Evolutionary conservation across 2,888 invertebrate genomes (phyloP).

Genomic region (Lycia hirtaria): DNA sequence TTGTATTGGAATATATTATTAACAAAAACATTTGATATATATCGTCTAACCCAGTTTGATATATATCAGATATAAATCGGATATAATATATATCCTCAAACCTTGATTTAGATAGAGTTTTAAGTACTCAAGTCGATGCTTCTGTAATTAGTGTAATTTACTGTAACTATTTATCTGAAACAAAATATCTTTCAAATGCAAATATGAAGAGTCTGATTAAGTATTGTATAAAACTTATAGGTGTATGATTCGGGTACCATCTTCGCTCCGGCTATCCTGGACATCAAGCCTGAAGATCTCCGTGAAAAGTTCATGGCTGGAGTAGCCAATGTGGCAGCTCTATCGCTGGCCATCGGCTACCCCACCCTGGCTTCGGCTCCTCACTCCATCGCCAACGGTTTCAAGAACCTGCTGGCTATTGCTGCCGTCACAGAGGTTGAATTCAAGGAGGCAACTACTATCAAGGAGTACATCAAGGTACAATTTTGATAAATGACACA

Average conservation of each 20-base stretch:
- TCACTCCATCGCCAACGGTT: slow-evolving; percentile 98
- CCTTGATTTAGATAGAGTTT: no score
- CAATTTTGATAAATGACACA: not conserved
- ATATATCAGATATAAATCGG: no score
- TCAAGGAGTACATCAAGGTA: slow-evolving; percentile 96
- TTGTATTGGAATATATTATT: no score
- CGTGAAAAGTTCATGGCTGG: slow-evolving; percentile 96
- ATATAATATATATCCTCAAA: no score
- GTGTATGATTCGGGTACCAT: slow-evolving; percentile 99
- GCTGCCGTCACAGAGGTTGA: slow-evolving; percentile 98
- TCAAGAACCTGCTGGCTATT: slow-evolving; percentile 98
- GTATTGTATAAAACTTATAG: slow-evolving; percentile 46
- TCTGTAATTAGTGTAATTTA: no score
- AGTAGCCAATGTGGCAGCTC: slow-evolving; percentile 96
- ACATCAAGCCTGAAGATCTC: slow-evolving; percentile 99
- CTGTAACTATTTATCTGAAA: no score
- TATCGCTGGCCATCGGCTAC: slow-evolving; percentile 97
- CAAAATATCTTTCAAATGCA: not conserved
- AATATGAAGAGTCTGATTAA: not conserved
- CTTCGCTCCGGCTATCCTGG: slow-evolving; percentile 98
- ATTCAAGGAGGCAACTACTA: slow-evolving; percentile 96
- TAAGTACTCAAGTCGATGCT: no score
- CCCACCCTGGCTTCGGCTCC: slow-evolving; percentile 98
- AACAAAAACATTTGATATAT: no score
- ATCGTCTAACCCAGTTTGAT: no score